Base-by-base conservation (phyloP, 2,113 vertebrate species). In the Platycercus adscitus region DNA sequence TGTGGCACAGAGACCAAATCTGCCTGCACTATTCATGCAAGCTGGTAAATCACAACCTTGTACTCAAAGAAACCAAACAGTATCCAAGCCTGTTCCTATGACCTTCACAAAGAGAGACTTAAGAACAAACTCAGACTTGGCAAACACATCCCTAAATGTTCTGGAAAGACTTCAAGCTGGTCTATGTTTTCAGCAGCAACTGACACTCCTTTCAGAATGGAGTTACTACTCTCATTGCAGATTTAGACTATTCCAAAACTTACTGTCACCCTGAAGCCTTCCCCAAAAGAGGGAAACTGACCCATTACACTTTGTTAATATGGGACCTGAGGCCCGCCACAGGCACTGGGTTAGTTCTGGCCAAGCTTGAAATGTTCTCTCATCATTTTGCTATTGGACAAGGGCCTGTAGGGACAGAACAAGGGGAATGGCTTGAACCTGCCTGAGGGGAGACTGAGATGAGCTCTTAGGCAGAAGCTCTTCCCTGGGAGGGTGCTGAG, bases 41-140 rank as follows among this genome's bases (percentile, higher is more conserved):
- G 50, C 14, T 20, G 60, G 11, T 17, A 44, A 86, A 81, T 58
- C 72, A 21, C 69, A 53, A 35, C 2, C 13, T 1, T n/a, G 88
- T 31, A 63, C 66, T 91, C 75, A 29, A 53, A 82, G 66, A 52
- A 85, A 55, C 66, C 8, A 2, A 78, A 68, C 0, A 61, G n/a
- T 7, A 70, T 41, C 63, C 56, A 21, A 82, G 81, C 10, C 61
- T 58, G 52, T 37, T 89, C 63, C 64, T 63, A 52, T 4, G 21
- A 83, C 72, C 91, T 89, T 73, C 78, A 75, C 46, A 70, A 89
- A 47, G 64, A 70, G 53, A 81, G 75, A 80, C 79, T 71, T 25
- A 63, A 49, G 82, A 88, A 88, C 11, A 3, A 83, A 89, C 44
- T 86, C 71, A 63, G 75, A 43, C 88, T 70, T 88, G 88, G 73